Conservation (phyloP, 1,140 invertebrate genomes). For the Calephelis nemesis region DNA sequence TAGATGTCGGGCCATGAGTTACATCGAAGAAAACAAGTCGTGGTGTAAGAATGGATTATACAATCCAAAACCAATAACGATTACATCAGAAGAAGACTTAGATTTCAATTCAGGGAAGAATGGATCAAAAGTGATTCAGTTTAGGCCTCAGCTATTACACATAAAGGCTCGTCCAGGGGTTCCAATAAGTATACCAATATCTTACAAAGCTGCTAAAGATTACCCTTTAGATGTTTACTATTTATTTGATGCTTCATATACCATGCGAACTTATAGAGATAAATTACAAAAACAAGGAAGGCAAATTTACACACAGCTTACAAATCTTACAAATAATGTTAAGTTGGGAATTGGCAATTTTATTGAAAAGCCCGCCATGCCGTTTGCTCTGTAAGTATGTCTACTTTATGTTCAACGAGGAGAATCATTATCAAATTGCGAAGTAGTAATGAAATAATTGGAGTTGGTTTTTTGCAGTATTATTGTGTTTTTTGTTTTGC, state of each 20-base stretch:
- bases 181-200: conserved; percentile 44
- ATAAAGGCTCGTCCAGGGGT: conserved; percentile 50
- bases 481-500: too few species aligned
- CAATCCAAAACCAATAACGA: conserved; percentile 29
- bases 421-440: not conserved
- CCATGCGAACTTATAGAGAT: conserved; percentile 88
- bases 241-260: conserved; percentile 91
- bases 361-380: conserved; percentile 92
- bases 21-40: conserved; percentile 9
- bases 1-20: conserved; percentile 39
- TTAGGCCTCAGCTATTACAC: conserved; percentile 54
- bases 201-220: conserved; percentile 84
- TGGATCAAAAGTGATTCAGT: conserved; percentile 39
- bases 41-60: conserved; percentile 48
- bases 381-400: conserved; percentile 83
- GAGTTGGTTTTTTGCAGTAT: too few species aligned
- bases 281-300: conserved; percentile 84
- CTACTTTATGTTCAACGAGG: not conserved
- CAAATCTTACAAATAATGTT: conserved; percentile 90
- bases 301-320: conserved; percentile 83
- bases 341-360: conserved; percentile 92
- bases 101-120: conserved; percentile 37
- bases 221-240: conserved; percentile 95
- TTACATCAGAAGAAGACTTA: conserved; percentile 16
- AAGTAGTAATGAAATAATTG: too few species aligned